Evolutionary conservation across 2,113 vertebrate species (phyloP).

Genomic region (Polyodon spathula): DNA sequence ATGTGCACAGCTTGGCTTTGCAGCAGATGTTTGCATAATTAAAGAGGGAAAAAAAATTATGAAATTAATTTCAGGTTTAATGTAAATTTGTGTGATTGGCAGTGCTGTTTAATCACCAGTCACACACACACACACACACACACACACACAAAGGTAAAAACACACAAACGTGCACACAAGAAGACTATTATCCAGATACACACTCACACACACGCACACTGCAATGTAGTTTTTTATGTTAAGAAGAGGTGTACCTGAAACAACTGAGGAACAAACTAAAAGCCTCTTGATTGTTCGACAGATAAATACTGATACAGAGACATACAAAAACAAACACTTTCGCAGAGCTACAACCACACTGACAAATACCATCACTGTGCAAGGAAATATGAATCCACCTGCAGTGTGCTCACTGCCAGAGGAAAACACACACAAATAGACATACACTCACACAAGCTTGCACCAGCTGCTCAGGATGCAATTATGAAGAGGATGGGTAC

Average conservation of each 20-base stretch:
- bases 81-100: conserved; percentile 91
- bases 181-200: too few relatives aligned
- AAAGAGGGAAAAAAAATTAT: conserved; percentile 74
- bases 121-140: conserved; percentile 42
- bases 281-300: too few relatives aligned
- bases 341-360: too few relatives aligned
- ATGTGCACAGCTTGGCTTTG: conserved; percentile 84
- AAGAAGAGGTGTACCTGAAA: too few relatives aligned
- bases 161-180: conserved; percentile 31
- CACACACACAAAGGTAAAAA: not conserved
- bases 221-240: too few relatives aligned
- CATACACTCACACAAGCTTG: conserved; percentile 25
- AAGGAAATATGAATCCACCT: too few relatives aligned
- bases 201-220: conserved; percentile 17
- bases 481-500: conserved; percentile 29
- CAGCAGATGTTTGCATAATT: conserved; percentile 99
- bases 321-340: too few relatives aligned
- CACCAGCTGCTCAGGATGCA: conserved; percentile 46
- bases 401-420: conserved; percentile 20
- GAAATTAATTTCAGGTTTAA: conserved; percentile 99
- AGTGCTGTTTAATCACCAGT: conserved; percentile 60
- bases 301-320: too few relatives aligned
- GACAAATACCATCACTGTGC: too few relatives aligned
- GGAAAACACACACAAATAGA: conserved; percentile 22
- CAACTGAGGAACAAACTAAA: too few relatives aligned